Percentiles rank a stretch among this genome's conserved stretches.
Conservation (phyloP, 2,113 vertebrate genomes). For the Caranx ignobilis region DNA sequence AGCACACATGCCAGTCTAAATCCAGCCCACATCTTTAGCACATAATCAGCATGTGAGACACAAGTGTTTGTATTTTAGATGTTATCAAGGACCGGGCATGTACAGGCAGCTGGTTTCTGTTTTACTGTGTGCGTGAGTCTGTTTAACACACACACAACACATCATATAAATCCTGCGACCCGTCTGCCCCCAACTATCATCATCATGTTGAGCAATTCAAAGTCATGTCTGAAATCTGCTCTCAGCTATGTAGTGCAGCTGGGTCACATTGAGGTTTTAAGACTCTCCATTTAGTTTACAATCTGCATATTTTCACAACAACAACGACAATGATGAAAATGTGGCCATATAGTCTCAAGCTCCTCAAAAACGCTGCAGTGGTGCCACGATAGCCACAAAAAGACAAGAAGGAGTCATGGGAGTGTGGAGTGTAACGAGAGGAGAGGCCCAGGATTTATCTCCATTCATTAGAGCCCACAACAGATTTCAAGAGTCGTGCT, state of each 20-base stretch:
- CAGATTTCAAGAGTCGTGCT: constrained; percentile 60
- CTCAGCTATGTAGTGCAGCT: constrained; percentile 2
- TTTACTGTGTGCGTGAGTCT: constrained; percentile 7
- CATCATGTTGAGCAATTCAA: constrained; percentile 7
- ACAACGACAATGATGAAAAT: neutral
- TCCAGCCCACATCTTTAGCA: constrained; percentile 3
- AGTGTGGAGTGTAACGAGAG: constrained; percentile 28
- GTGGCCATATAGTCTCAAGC: constrained; percentile 11
- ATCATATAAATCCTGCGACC: constrained; percentile 33
- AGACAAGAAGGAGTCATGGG: constrained; percentile 14
- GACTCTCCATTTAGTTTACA: constrained; percentile 43
- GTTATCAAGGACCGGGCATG: constrained; percentile 34
- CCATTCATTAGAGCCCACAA: constrained; percentile 65
- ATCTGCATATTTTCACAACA: constrained; percentile 27
- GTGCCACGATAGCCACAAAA: constrained; percentile 28
- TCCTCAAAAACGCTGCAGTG: constrained; percentile 17
- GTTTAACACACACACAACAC: constrained; percentile 6
- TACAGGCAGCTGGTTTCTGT: constrained; percentile 46
- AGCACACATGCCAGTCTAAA: constrained; percentile 4
- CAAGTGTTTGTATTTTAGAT: constrained; percentile 49
- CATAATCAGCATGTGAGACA: constrained; percentile 29
- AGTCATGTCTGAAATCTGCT: constrained; percentile 9
- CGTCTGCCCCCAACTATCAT: constrained; percentile 19
- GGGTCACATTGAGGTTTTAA: constrained; percentile 28
- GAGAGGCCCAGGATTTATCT: constrained; percentile 49